Base-by-base conservation (phyloP, 2,888 invertebrate genomes). In the Ischnus inquisitorius region DNA sequence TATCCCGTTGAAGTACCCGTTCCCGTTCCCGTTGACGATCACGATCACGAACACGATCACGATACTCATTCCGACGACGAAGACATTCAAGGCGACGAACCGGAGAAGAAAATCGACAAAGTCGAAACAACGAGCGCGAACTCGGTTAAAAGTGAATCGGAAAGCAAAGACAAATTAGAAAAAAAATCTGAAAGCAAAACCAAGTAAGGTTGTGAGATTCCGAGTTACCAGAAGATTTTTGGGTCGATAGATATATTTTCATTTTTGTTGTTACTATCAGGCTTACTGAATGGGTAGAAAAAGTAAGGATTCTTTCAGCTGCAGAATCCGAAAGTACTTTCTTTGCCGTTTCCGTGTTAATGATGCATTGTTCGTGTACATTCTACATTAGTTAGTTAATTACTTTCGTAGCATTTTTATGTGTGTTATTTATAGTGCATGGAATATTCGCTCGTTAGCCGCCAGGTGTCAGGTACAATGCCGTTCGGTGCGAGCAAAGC, bases 1-100 rank as follows among this genome's bases (percentile, higher is more conserved):
- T 96, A 96, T 89, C 94, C 94, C 54, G 95, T 96, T 65, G 96
- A 97, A 95, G 95, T 96, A 65, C 95, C 95, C 60, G 94, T 95
- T 62, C 96, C 96, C 0, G 94, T 96, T 67, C 95, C 95, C 74
- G 94, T 95, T 48, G 93, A 94, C 51, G 84, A 89, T 67, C 87
- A 90, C 34, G n/a, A n/a, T n/a, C n/a, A n/a, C n/a, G n/a, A n/a
- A n/a, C n/a, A n/a, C n/a, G n/a, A n/a, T n/a, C n/a, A n/a, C n/a
- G n/a, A n/a, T 65, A 34, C 28, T 57, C 71, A 77, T 14, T 65
- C 79, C 19, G 68, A 83, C 54, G 34, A 81, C 28, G 71, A 81
- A 25, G 78, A 81, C 5, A 34, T 74, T 6, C 82, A 85, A 54
- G 77, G 69, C 12, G 83, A 87, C 54, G 69, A 86, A 62, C 75